These are phyloP conservation scores for Dichetophora obliterata DNA, from an alignment of 2,888 invertebrate species.

Conservation along the genomic window DNA sequence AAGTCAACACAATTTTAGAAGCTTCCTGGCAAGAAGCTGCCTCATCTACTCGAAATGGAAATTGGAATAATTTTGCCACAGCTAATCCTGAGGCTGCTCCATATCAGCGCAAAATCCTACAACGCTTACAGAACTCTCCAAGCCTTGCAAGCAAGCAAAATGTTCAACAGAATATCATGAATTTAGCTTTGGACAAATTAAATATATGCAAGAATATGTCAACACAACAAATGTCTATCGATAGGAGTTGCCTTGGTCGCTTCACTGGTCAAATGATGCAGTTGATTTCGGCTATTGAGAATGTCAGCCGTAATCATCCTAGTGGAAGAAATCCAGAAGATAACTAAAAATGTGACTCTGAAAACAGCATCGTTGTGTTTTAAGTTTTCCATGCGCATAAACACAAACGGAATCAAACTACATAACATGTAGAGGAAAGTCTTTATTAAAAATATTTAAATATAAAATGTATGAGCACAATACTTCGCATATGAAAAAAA, in stretches of 20 bases:
- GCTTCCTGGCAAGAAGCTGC: neutral
- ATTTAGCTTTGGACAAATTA: slow-evolving; percentile 1
- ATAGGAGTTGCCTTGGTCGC: slow-evolving; percentile 45
- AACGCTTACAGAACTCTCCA: neutral
- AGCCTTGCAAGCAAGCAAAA: neutral
- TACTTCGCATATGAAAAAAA: no score
- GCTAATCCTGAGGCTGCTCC: neutral
- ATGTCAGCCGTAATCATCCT: neutral
- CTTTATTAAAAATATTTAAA: neutral
- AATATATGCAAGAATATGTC: neutral
- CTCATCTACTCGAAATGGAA: neutral
- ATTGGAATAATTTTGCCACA: neutral
- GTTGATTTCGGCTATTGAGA: slow-evolving; percentile 46
- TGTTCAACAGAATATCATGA: neutral
- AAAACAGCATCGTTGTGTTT: neutral
- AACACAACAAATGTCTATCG: neutral
- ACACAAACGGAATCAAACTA: neutral
- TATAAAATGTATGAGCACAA: neutral
- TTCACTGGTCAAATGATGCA: slow-evolving; percentile 48
- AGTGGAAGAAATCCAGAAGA: neutral
- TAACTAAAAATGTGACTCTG: neutral
- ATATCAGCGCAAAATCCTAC: neutral
- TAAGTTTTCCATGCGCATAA: neutral
- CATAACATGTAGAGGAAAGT: neutral
- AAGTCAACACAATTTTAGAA: neutral